Percentiles rank a stretch among this genome's conserved stretches.
Evolutionary conservation across 1,140 invertebrate species (phyloP).

Genomic region (Polypedilum pembai): DNA sequence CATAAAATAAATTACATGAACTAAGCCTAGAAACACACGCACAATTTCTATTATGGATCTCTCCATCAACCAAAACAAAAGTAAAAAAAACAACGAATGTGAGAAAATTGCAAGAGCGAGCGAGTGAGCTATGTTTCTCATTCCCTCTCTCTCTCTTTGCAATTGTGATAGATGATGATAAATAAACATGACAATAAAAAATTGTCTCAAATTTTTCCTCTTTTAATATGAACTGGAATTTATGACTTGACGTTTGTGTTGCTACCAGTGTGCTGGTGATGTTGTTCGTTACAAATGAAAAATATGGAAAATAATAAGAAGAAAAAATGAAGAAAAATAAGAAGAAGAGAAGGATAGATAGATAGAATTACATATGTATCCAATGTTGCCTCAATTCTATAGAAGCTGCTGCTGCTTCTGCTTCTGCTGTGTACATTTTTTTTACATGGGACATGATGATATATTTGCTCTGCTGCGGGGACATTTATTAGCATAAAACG

Average conservation of each 20-base stretch:
- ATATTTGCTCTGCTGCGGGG: conserved; percentile 23
- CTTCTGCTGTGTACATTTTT: not conserved
- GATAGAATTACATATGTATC: conserved; percentile 27
- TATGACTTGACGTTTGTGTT: not conserved
- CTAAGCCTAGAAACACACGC: too few species aligned
- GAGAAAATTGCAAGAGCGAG: too few species aligned
- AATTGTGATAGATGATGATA: conserved; percentile 24
- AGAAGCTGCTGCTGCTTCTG: not conserved
- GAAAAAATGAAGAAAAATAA: not conserved
- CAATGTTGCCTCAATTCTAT: not conserved
- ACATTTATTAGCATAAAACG: conserved; percentile 28
- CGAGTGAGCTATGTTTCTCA: too few species aligned
- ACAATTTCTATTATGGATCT: too few species aligned
- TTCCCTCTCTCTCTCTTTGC: not conserved
- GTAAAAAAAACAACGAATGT: too few species aligned
- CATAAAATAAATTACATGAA: too few species aligned
- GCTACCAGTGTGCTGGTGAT: not conserved
- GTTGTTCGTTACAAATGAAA: not conserved
- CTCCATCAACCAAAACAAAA: too few species aligned
- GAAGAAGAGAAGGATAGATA: not conserved
- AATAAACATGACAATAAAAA: conserved; percentile 29
- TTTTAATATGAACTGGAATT: conserved; percentile 24
- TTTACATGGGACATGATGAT: conserved; percentile 21
- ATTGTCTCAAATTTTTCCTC: conserved; percentile 26
- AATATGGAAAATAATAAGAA: not conserved